Base-by-base conservation (phyloP, 1,140 invertebrate species). In the Magallana angulata region DNA sequence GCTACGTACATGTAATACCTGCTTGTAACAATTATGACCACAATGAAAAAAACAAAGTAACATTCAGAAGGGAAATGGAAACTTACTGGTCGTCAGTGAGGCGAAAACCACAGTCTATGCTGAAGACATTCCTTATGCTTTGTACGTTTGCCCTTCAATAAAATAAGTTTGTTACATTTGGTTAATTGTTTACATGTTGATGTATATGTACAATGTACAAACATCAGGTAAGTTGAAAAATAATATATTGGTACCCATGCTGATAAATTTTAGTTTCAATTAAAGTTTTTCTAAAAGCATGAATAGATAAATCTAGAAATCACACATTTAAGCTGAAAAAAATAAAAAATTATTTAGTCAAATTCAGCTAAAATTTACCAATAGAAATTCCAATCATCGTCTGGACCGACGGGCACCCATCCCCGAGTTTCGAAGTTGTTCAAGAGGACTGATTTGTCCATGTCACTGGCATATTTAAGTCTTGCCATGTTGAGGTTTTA, bases 321-420 rank as follows among this genome's bases (percentile, higher is more conserved):
- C 0, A 48, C 36, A 48, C 36, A 48, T 48, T 48, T 48, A 48
- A 4, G 36, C 36, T 4, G 5, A 48, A 5, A 48, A 3, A 48
- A 2, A 48, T 48, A 48, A 48, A 48, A 48, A 48, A 48, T 48
- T 48, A 24, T 24, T 0, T 48, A 48, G 36, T 48, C 36, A 48
- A 48, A 64, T 12, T 62, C 11, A 62, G n/a, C n/a, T 82, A 89
- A 89, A 71, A 84, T 87, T 94, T 95, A 97, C 98, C 98, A 99
- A 94, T 99, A 99, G 94, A 99, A 98, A 94, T 99, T 98, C 98
- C 98, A 99, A 91, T 99, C 98, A 93, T 99, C 98, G 90, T 99
- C 98, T 1, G 97, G 97, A 18, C 96, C 96, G 12, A 99, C 98
- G 95, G 98, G 97, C 48, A 96, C 95, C 98, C 98, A 99, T 8